These are phyloP conservation scores for Phyllotis vaccarum DNA, from an alignment of 2,797 vertebrate genomes.

Conservation along the genomic window DNA sequence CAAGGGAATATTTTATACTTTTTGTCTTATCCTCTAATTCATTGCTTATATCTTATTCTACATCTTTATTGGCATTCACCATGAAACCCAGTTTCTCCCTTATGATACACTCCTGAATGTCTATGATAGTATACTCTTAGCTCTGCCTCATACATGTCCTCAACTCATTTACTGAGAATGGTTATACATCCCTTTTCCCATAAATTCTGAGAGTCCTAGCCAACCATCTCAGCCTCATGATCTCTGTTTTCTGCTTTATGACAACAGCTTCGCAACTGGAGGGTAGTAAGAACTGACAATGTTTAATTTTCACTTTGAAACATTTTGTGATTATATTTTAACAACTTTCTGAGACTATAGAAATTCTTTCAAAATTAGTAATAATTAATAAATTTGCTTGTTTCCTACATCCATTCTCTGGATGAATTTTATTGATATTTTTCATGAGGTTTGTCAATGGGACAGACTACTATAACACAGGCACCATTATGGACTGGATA, in stretches of 20 bases:
- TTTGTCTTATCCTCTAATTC: not conserved
- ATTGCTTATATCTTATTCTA: not conserved
- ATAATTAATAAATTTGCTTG: not conserved
- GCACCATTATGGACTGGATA: not conserved
- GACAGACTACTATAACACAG: not conserved
- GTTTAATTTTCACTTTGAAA: not conserved
- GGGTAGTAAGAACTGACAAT: not conserved
- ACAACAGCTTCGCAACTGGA: not conserved
- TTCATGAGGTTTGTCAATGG: not conserved
- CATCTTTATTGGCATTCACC: not conserved
- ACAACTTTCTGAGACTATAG: not conserved
- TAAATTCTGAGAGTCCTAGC: not conserved
- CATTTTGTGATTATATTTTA: not conserved
- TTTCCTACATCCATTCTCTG: not conserved
- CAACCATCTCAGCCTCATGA: not conserved
- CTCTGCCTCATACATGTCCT: not conserved
- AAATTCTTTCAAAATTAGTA: not conserved
- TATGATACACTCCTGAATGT: not conserved
- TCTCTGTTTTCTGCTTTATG: not conserved
- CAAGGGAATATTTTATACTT: not conserved
- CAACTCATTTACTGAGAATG: not conserved
- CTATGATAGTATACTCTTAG: not conserved
- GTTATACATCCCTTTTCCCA: not conserved
- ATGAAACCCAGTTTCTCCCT: not conserved
- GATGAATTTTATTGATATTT: not conserved